Evolutionary conservation across 2,888 invertebrate genomes (phyloP), one percentile per base, ranked within the genome.

Genomic region (Eledona agricola): DNA sequence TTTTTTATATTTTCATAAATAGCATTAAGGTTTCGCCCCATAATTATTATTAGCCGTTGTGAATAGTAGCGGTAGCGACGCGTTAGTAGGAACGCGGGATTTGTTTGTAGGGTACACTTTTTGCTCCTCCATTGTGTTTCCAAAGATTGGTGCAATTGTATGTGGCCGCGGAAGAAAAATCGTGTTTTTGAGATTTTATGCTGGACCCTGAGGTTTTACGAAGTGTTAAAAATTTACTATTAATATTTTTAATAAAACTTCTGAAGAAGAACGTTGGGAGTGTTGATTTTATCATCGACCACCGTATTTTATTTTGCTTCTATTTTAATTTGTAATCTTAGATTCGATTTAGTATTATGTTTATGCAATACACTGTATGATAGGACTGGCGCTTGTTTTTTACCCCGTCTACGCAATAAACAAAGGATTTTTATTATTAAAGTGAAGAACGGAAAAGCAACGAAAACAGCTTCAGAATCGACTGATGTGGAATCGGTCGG

Each of bases 1-100:
- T 59, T 61, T 61, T 61, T 64, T 66, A 65, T 66, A 65, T 66
- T 65, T 64, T 63, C 59, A 65, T 66, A 65, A 61, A 62, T 52
- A 37, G 52, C n/a, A 17, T 15, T 52, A 52, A 46, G 46, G 55
- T 49, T 47, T n/a, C n/a, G n/a, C n/a, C 37, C 56, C 57, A 57
- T 57, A 40, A 57, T 59, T 52, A 9, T 38, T 4, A 22, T 60
- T 56, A 52, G 57, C 52, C 49, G 47, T 55, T 54, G 32, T 50
- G 51, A 52, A 55, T n/a, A 17, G 40, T 37, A 7, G 31, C 43
- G 22, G 52, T 57, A 54, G 28, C 29, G 23, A 46, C 17, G 26
- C 45, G 58, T 47, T 51, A n/a, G 20, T 57, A 50, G 19, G 28
- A 35, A n/a, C n/a, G n/a, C n/a, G n/a, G n/a, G n/a, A n/a, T n/a